These are phyloP conservation scores for Tachina grossa DNA, from an alignment of 2,888 invertebrate species.

Conservation along the genomic window DNA sequence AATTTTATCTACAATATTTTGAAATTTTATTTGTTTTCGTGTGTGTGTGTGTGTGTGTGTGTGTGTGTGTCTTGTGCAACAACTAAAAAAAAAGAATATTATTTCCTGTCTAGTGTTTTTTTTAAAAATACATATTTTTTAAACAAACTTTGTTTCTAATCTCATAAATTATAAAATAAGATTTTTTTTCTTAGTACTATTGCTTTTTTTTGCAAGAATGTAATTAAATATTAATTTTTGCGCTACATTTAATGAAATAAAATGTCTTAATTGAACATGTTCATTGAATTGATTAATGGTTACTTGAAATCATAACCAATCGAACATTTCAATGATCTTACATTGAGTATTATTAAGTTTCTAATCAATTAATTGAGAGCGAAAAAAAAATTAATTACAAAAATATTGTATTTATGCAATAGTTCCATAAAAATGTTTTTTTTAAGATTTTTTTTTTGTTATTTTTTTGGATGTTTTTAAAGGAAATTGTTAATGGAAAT, in stretches of 20 bases:
- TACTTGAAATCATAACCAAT: conserved; percentile 32
- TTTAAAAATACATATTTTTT: neutral
- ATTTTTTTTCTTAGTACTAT: neutral
- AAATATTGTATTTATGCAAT: neutral
- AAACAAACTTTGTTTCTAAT: conserved; percentile 25
- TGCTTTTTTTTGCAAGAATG: conserved; percentile 1
- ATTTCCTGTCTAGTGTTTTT: conserved; percentile 52
- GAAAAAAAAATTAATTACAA: neutral
- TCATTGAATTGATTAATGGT: conserved; percentile 44
- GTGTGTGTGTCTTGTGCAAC: neutral
- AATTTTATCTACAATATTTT: conserved; percentile 29
- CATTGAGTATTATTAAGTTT: conserved; percentile 19
- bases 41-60: no score
- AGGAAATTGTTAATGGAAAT: no score
- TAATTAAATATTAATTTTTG: conserved; percentile 42
- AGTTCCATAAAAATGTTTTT: no score
- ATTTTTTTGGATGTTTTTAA: no score
- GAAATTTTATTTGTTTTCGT: neutral
- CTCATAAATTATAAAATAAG: conserved; percentile 15
- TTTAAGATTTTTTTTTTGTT: no score
- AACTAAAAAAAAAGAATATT: conserved; percentile 17
- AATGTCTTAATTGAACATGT: conserved; percentile 48
- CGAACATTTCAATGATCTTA: conserved; percentile 32
- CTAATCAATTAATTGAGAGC: conserved; percentile 15
- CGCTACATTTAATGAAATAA: conserved; percentile 27